Percentiles rank a stretch among this genome's conserved stretches.
Evolutionary conservation across 1,140 invertebrate genomes (phyloP).

Genomic region (Temnothorax curvispinosus): DNA sequence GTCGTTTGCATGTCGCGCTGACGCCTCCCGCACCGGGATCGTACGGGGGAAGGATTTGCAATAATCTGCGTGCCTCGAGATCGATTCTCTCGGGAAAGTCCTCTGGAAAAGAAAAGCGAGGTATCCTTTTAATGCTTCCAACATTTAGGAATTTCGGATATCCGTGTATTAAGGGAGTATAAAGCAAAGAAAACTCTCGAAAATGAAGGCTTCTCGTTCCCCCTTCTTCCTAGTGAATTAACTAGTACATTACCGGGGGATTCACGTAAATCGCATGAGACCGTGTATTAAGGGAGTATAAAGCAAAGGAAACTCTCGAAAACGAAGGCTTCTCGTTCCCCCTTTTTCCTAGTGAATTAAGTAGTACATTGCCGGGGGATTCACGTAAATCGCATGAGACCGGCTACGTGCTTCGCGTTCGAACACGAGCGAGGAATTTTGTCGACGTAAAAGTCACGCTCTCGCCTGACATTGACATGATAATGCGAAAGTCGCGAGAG

Average conservation of each 20-base stretch:
- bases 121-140: neutral
- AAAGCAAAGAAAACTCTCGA: too few species aligned
- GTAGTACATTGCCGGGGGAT: conserved; percentile 5
- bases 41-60: conserved; percentile 80
- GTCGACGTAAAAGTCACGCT: neutral
- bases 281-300: neutral
- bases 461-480: conserved; percentile 48
- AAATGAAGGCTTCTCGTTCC: neutral
- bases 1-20: conserved; percentile 82
- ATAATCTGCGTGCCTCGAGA: conserved; percentile 76
- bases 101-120: conserved; percentile 73
- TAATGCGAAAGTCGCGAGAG: neutral
- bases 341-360: neutral
- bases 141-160: neutral
- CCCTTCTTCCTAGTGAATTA: neutral
- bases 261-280: conserved; percentile 40
- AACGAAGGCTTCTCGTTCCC: neutral
- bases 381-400: conserved; percentile 33
- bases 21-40: conserved; percentile 80
- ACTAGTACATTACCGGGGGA: neutral
- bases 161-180: neutral
- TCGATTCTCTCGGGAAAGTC: conserved; percentile 79
- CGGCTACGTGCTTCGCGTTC: conserved; percentile 53
- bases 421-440: conserved; percentile 1
- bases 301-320: too few species aligned